Base-by-base conservation (phyloP, 2,888 invertebrate genomes). In the Cryptops parisi region DNA sequence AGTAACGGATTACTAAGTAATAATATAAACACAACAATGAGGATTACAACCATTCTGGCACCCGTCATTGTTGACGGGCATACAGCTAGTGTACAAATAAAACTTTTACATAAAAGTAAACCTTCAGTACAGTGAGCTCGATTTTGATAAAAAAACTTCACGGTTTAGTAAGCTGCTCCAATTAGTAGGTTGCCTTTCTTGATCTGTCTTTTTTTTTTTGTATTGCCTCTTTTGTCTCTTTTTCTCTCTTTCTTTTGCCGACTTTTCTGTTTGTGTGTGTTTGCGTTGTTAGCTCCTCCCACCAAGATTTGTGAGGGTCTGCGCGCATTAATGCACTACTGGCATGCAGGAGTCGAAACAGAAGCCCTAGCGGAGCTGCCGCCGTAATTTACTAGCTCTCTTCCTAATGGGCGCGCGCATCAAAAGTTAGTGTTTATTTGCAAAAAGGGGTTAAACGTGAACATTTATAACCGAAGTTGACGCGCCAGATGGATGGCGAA, bases 381-480 rank as follows among this genome's bases (percentile, higher is more conserved):
- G 15, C 15, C 33, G 33, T 33, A 33, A 33, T 33, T 33, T 33
- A 33, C 33, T 33, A 15, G 33, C 33, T 33, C 33, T 33, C 33
- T 33, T 33, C 33, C 33, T 33, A 33, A 33, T 33, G 26, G 48
- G 48, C 33, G 33, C 38, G 48, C 48, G 33, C 33, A 26, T 27
- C 48, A 48, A 48, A 48, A 48, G 48, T 48, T 48, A 48, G 27
- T 48, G 48, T 48, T 48, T 48, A 48, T 48, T 48, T 48, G 48
- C 48, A 48, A 48, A 48, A 48, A 48, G 48, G 48, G 48, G 48
- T 48, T 48, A 48, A 48, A 48, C 48, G 48, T 33, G 48, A 48
- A 26, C 48, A 48, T 48, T 48, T 48, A 48, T 48, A 27, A 48
- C 33, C 33, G 15, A 33, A 33, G 33, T 33, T 33, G 33, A 33